Base-by-base conservation (phyloP, 2,888 invertebrate species). In the Eilema caniola region DNA sequence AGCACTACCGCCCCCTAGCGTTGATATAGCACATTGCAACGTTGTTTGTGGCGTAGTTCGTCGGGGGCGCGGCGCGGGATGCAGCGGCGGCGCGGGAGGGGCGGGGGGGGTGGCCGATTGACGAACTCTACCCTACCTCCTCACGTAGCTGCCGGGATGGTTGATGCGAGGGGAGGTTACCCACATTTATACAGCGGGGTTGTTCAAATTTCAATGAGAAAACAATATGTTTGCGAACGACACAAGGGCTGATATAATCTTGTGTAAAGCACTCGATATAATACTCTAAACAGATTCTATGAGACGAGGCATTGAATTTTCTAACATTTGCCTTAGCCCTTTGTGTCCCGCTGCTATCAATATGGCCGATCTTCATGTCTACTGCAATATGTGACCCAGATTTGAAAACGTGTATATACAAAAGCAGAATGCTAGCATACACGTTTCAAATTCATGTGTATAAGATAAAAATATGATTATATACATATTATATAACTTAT, bases 101-200 rank as follows among this genome's bases (percentile, higher is more conserved):
- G 75, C 79, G 80, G 63, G 61, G 67, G n/a, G 75, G 76, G 80
- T 89, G 90, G 85, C 82, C 88, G 85, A 82, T 90, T 89, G 90
- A 89, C 86, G 89, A 72, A n/a, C n/a, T 20, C 10, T 5, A 11
- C 23, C 20, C 4, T 12, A 11, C 28, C 20, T 31, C 61, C 61
- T 0, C 31, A 20, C 59, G n/a, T 24, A n/a, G 7, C 20, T 8
- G 10, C 24, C 24, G 16, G 20, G 1, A 25, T 28, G 59, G 53
- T 10, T n/a, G 53, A n/a, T n/a, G n/a, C 53, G n/a, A n/a, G n/a
- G 7, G 53, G 53, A 53, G 10, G 8, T n/a, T 53, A n/a, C 53
- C 53, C 7, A n/a, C 1, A n/a, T 53, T n/a, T 53, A 25, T 25
- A 59, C 23, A 12, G 3, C 57, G n/a, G 25, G 25, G 24, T 59